Evolutionary conservation across 2,797 vertebrate genomes (phyloP), one percentile per base, ranked within the genome.

Genomic region (Sebastes miniatus): DNA sequence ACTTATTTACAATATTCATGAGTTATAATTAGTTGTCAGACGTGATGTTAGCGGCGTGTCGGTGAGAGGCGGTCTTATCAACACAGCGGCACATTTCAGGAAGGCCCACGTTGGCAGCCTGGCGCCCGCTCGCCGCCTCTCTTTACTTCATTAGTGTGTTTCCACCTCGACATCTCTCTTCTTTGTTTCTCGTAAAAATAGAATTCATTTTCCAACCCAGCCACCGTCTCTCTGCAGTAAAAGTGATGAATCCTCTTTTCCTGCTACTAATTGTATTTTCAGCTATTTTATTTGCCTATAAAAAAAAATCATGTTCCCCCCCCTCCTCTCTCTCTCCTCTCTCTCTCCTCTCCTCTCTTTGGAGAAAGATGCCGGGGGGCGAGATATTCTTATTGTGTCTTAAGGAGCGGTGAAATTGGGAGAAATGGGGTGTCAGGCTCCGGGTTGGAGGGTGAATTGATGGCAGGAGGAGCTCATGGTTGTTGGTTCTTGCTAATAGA

Each of bases 21-120:
- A 85, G 77, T 85, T 83, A 85, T 93, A 94, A 93, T 94, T 90
- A 89, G 89, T 90, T 91, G 92, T 93, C 91, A 88, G 88, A 85
- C 90, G 81, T 86, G 83, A 85, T 88, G 91, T 90, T 92, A 83
- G 88, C 91, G 59, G 81, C 74, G 83, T 83, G 84, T 79, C 80
- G 69, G 79, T 50, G 79, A 92, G 89, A 83, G 73, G 87, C 77
- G 58, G 83, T 70, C 87, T 94, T 93, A 93, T 94, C 93, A 87
- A 85, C 82, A 68, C 70, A 76, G 83, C 25, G 4, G 67, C 89
- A 89, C 84, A 80, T 89, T 87, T 89, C 87, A 83, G 81, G 76
- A 85, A 75, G 71, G 16, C 65, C 66, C 81, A 68, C 73, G 27
- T 74, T 84, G 69, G 64, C 73, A 54, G 78, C 54, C 56, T n/a